Base-by-base conservation (phyloP, 2,888 invertebrate species). In the Andrena bicolor region DNA sequence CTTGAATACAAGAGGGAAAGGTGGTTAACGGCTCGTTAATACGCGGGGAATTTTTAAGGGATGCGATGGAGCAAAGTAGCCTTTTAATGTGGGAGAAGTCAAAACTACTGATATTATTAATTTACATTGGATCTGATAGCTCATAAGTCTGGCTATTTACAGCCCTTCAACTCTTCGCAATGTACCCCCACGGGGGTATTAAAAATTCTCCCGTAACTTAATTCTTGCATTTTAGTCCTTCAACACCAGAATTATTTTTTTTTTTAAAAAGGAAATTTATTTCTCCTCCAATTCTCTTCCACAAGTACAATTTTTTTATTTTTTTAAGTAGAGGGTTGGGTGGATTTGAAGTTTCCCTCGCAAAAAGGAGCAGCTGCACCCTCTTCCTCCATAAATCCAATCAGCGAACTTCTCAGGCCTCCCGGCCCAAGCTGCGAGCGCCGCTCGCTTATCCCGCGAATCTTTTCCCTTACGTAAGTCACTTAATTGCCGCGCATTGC, bases 401-500 rank as follows among this genome's bases (percentile, higher is more conserved):
- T 76, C 76, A 64, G 20, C 28, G 16, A 10, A 81, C 63, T 73
- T 81, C 32, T 76, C 61, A n/a, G 72, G 69, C 60, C 26, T 80
- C 71, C n/a, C 28, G 23, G 13, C 26, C 16, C 28, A n/a, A 63
- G n/a, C 30, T 32, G 20, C 64, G 72, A 66, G 51, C 53, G 41
- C 63, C 2, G 4, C 70, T 66, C 51, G 70, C 80, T 86, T 82
- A 76, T 78, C 77, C 74, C 6, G 26, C 23, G 35, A 76, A 77
- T 70, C 61, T 73, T 48, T 60, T n/a, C 65, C 60, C 74, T 87
- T 87, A 77, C 80, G 78, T 80, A 85, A 87, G 76, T 16, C 64
- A 23, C 66, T 82, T 85, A 87, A 87, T 84, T 78, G 71, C 61
- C 65, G 60, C 16, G 49, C 8, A 73, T 87, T 87, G 74, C 87